A percentile compares a stretch with the other conserved stretches of the same genome.
Conservation (phyloP, 2,797 vertebrate species). For the Hemibagrus guttatus region DNA sequence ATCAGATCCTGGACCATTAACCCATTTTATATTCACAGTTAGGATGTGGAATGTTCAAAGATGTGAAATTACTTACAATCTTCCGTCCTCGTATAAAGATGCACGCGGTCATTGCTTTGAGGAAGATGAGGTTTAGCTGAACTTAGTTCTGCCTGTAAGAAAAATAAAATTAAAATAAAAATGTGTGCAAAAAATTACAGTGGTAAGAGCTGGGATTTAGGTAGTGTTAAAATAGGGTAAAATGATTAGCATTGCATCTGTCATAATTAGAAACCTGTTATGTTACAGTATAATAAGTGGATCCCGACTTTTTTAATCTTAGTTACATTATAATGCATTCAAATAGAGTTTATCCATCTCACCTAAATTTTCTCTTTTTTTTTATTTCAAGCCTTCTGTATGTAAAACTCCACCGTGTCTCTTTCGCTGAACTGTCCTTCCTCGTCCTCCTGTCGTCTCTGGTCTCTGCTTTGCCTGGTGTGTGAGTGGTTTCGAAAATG, state of each 20-base stretch:
- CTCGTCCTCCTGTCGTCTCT: background rate
- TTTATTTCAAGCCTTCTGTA: background rate
- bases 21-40: background rate
- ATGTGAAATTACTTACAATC: slow-evolving; percentile 50
- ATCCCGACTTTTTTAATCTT: background rate
- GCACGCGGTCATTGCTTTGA: slow-evolving; percentile 75
- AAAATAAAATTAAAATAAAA: background rate
- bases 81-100: slow-evolving; percentile 79
- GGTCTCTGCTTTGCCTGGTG: background rate
- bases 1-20: background rate
- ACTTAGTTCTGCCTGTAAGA: background rate
- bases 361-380: background rate
- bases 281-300: background rate
- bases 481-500: background rate
- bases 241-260: background rate
- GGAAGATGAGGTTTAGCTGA: background rate
- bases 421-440: background rate
- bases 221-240: too few relatives aligned
- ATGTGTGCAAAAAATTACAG: background rate
- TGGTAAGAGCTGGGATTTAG: background rate
- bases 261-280: background rate
- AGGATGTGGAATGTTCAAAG: background rate
- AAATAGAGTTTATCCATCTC: background rate
- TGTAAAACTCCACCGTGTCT: background rate
- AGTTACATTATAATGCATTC: background rate